These are phyloP conservation scores for Rachycentron canadum DNA, from an alignment of 2,797 vertebrate species.

Conservation along the genomic window DNA sequence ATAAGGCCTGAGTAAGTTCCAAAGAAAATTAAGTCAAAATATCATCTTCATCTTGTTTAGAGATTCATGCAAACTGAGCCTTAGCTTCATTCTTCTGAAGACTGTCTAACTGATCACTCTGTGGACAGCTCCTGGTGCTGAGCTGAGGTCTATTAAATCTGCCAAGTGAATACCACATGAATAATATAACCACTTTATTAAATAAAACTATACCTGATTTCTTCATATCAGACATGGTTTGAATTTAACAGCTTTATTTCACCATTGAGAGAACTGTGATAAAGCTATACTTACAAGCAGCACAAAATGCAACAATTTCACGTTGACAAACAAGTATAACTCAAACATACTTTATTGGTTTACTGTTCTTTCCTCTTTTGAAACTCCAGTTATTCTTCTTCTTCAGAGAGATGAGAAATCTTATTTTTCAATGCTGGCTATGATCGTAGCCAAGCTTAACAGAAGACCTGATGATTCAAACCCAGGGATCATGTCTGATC, in stretches of 20 bases:
- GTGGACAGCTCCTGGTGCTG: constrained; percentile 22
- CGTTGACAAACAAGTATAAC: neutral
- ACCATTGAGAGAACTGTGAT: neutral
- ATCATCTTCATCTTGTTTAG: constrained; percentile 19
- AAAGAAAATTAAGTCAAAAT: constrained; percentile 23
- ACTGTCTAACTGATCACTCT: constrained; percentile 3
- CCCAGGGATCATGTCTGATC: constrained; percentile 40
- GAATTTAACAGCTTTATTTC: neutral
- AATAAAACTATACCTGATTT: constrained; percentile 3
- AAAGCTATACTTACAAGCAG: neutral
- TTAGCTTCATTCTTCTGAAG: constrained; percentile 11
- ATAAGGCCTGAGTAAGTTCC: neutral
- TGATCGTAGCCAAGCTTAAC: constrained; percentile 16
- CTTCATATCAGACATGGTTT: constrained; percentile 14
- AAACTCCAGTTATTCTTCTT: constrained; percentile 5
- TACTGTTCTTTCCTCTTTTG: constrained; percentile 3
- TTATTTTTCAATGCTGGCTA: constrained; percentile 23
- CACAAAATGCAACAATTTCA: neutral
- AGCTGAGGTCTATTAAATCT: constrained; percentile 8
- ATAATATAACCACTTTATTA: constrained; percentile 11
- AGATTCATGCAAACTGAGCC: constrained; percentile 26
- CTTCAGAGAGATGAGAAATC: constrained; percentile 7
- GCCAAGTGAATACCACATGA: neutral
- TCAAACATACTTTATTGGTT: constrained; percentile 12
- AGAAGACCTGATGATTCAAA: constrained; percentile 21